phyloP scores from a whole-genome alignment of 2,797 vertebrate genomes.

The Pteropus rufus region DNA sequence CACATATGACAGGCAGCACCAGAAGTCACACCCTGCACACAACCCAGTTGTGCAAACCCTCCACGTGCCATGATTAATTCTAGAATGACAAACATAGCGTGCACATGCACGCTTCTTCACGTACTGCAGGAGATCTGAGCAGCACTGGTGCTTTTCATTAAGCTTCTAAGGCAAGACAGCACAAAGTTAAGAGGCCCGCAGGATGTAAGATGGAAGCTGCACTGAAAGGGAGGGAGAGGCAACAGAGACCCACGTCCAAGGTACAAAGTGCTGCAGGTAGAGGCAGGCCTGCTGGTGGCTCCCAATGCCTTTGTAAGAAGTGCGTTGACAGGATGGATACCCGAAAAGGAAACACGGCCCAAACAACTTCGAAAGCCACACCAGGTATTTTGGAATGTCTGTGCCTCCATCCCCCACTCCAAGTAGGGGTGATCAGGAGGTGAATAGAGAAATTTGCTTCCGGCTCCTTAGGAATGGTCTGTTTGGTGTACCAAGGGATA shows the following conservation, averaged over 20 bases:
- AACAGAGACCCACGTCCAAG: not conserved
- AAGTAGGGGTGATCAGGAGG: not conserved
- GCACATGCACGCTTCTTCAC: fast-evolving
- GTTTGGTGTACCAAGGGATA: conserved; percentile 11
- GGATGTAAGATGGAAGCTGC: not conserved
- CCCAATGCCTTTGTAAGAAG: not conserved
- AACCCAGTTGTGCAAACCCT: not conserved
- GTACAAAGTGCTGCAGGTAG: not conserved
- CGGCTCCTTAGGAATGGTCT: not conserved
- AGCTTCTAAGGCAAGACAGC: not conserved
- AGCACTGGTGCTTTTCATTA: not conserved
- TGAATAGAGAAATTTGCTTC: not conserved
- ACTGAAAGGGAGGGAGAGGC: not conserved
- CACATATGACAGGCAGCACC: fast-evolving
- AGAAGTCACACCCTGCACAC: not conserved
- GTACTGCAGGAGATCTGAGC: not conserved
- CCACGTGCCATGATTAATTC: fast-evolving
- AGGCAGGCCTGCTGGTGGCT: not conserved
- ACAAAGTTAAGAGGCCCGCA: not conserved
- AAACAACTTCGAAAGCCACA: not conserved
- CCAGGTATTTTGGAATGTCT: not conserved
- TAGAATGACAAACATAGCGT: fast-evolving
- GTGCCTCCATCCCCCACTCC: not conserved
- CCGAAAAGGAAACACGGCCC: not conserved
- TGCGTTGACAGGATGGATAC: not conserved